Base-by-base conservation (phyloP, 2,888 invertebrate genomes). In the Noctua pronuba region DNA sequence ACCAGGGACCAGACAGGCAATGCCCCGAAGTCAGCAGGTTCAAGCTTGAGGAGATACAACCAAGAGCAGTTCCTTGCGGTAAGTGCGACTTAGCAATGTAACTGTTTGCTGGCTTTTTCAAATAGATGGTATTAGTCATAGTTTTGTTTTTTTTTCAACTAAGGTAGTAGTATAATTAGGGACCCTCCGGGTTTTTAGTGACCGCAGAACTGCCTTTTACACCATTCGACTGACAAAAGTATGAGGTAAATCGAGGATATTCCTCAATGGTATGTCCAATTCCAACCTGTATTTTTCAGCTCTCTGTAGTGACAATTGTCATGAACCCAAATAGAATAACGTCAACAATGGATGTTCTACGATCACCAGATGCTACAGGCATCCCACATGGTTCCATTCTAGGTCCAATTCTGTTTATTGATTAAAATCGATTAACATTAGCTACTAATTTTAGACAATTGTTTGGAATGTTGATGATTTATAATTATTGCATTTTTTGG, bases 11-110 rank as follows among this genome's bases (percentile, higher is more conserved):
- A 92, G 44, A 93, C 95, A 28, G 97, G 97, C 0, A 97, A 97
- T 64, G 97, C 97, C 71, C 97, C 98, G 0, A 97, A 98, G 90
- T 98, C 98, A 70, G 98, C 98, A 0, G 99, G 99, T 0, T 98
- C 99, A 1, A 98, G 97, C 89, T 94, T 99, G 52, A 95, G 99
- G 73, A 96, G 99, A 80, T 98, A 98, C 92, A 98, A 99, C 91
- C 98, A 98, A 93, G 97, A 97, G 44, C 97, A 98, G 71, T 97
- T 98, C 83, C 94, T 97, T 55, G 97, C 98, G 97, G 98, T 98
- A n/a, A 81, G 89, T 86, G 3, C 11, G 16, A 68, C 2, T 21
- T 1, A 52, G 5, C 31, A 18, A 28, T 35, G 1, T 41, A n/a
- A 31, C 16, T 55, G 8, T 41, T 31, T 64, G 1, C 8, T 41